Base-by-base conservation (phyloP, 2,888 invertebrate genomes). In the Busseola fusca region DNA sequence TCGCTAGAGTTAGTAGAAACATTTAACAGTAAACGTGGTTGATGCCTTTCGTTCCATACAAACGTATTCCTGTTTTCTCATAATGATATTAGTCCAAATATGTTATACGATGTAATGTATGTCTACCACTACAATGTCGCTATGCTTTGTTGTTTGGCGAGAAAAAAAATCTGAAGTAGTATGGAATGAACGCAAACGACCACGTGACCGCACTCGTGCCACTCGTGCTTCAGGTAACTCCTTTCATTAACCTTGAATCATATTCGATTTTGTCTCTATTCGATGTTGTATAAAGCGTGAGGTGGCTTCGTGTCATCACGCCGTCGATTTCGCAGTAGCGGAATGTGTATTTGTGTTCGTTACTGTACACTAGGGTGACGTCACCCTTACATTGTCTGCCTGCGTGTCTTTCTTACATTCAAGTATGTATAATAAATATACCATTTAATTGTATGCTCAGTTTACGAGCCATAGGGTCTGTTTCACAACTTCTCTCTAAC, bases 251-350 rank as follows among this genome's bases (percentile, higher is more conserved):
- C 34, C 14, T 52, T 30, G 10, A 54, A 52, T 42, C 25, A 21
- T 42, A 30, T n/a, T n/a, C 27, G 45, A 62, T 25, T n/a, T 34
- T 16, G 40, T 3, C 42, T 71, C 34, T 52, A 54, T 54, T 73
- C 18, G 74, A 50, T 71, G n/a, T 67, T 48, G 14, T 63, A 25
- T 45, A 9, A 58, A 52, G 27, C 21, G 42, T 45, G n/a, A 21
- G 52, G n/a, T 30, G 45, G 4, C 25, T 30, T n/a, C 27, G 40
- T n/a, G 40, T 30, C 6, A 18, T 18, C 37, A 37, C 40, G 21
- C 12, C 14, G 48, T n/a, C 56, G 45, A 16, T n/a, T 45, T 42
- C 40, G 34, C 75, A 18, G 21, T 16, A 14, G 30, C 56, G 64
- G 9, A n/a, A n/a, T n/a, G n/a, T n/a, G n/a, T n/a, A 37, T 37